Conservation (phyloP, 2,113 vertebrate species). For the Ceratotherium simum region DNA sequence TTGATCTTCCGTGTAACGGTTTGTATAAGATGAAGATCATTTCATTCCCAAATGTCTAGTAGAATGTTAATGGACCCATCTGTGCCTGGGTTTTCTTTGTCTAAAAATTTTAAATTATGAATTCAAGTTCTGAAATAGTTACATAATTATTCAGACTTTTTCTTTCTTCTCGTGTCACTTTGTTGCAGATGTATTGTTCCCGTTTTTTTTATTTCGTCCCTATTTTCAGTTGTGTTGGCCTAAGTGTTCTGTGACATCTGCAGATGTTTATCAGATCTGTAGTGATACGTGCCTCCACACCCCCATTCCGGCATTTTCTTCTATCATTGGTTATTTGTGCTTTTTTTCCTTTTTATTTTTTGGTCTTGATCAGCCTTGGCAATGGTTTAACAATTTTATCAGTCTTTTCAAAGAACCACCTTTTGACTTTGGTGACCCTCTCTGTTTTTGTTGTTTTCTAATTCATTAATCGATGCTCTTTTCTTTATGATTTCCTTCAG, state of each 20-base stretch:
- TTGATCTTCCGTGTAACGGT: not conserved
- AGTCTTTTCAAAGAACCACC: not conserved
- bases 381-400: not conserved
- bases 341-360: fast-evolving
- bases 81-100: not conserved
- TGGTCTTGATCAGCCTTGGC: too few species aligned
- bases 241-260: not conserved
- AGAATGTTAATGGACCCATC: not conserved
- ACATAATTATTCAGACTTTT: not conserved
- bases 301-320: not conserved
- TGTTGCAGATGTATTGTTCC: too few species aligned
- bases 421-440: not conserved
- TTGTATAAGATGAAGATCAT: not conserved
- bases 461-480: not conserved
- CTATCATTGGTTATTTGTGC: too few species aligned
- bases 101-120: not conserved
- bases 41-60: not conserved
- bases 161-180: not conserved
- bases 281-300: too few species aligned
- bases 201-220: too few species aligned
- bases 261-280: too few species aligned
- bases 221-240: not conserved
- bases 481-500: not conserved
- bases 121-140: not conserved
- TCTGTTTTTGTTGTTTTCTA: not conserved